phyloP scores from a whole-genome alignment of 2,888 invertebrate species.

The Dryococelus australis region DNA sequence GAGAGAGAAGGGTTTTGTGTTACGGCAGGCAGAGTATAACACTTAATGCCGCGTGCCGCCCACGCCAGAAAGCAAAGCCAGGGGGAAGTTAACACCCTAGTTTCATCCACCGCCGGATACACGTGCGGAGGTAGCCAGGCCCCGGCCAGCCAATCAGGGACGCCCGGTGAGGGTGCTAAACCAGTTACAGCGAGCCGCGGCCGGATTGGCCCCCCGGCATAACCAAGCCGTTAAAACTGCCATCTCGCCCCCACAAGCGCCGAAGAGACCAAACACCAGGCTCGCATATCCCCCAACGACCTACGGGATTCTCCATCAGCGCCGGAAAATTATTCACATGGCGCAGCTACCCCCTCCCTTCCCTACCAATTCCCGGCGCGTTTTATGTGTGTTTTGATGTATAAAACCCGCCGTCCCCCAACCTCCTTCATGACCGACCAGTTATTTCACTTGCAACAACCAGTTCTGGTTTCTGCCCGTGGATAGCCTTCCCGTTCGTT shows the following conservation, averaged over 20 bases:
- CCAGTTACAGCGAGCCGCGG: not conserved
- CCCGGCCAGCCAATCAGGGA: not conserved
- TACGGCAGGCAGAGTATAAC: not conserved
- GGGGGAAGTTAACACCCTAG: not conserved
- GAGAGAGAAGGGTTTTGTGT: not conserved
- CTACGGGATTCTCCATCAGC: not conserved
- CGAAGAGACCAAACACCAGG: not conserved
- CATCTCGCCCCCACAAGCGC: not conserved
- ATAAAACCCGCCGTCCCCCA: not conserved
- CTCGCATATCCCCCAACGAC: not conserved
- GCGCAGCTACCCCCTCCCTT: not conserved
- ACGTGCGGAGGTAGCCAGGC: not conserved
- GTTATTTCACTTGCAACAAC: not conserved
- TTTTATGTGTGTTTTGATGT: not conserved
- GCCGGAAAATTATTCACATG: not conserved
- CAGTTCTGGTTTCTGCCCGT: not conserved
- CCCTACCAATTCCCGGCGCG: not conserved
- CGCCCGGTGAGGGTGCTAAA: not conserved
- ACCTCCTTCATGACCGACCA: not conserved
- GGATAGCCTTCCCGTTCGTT: conserved; percentile 5
- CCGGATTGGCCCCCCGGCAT: not conserved
- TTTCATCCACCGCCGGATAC: not conserved
- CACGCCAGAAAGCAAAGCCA: not conserved
- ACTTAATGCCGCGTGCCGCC: conserved; percentile 8
- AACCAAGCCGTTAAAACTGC: not conserved